Evolutionary conservation across 1,140 invertebrate species (phyloP).

Genomic region (Anastrepha obliqua): DNA sequence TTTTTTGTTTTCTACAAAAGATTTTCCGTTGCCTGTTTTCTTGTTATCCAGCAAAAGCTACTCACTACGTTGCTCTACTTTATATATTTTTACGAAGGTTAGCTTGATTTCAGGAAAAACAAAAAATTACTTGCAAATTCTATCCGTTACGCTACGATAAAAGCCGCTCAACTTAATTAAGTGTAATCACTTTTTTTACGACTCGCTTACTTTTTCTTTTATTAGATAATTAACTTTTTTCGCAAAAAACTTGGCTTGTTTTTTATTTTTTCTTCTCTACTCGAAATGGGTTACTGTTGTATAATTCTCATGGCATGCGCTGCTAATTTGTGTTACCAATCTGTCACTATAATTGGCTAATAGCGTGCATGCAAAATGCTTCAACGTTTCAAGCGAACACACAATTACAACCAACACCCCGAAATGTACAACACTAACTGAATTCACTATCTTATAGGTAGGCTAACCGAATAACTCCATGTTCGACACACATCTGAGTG

Average conservation of each 20-base stretch:
- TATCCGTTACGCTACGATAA: not conserved
- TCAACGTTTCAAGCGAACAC: not conserved
- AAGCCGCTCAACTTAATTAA: not conserved
- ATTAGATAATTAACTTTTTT: not conserved
- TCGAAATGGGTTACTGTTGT: not conserved
- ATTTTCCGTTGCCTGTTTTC: not conserved
- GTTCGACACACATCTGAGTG: constrained; percentile 40
- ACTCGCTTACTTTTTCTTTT: not conserved
- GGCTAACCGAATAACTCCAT: constrained; percentile 9
- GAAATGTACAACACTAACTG: constrained; percentile 67
- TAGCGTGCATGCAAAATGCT: not conserved
- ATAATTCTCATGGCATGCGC: constrained; percentile 11
- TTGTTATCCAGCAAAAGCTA: not conserved
- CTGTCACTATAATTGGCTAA: constrained; percentile 10
- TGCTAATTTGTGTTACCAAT: not conserved
- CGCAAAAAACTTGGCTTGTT: not conserved
- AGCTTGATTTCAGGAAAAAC: not conserved
- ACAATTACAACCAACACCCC: constrained; percentile 63
- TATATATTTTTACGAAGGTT: too few species aligned
- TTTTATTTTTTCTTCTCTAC: not conserved
- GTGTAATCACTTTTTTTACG: not conserved
- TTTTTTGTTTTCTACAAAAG: not conserved
- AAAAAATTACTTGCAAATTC: not conserved
- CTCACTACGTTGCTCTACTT: not conserved
- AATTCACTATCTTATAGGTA: constrained; percentile 36